A percentile compares a stretch with the other conserved stretches of the same genome.
Evolutionary conservation across 2,888 invertebrate species (phyloP).

Genomic region (Oligia strigilis): DNA sequence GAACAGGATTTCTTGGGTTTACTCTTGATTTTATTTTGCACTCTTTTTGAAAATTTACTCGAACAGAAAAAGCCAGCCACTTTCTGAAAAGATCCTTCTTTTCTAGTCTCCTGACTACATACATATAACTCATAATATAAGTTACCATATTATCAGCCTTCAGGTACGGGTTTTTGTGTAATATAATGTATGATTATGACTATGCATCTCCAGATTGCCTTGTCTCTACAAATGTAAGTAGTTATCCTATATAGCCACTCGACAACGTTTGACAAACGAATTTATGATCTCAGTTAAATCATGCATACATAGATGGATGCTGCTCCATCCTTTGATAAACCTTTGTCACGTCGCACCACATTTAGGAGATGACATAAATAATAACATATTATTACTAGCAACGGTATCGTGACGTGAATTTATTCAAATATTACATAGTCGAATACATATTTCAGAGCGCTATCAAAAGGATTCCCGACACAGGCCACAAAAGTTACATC

Average conservation of each 20-base stretch:
- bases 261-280: conserved; percentile 20
- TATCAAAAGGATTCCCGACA: conserved; percentile 18
- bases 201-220: neutral
- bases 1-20: neutral
- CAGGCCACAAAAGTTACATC: conserved; percentile 23
- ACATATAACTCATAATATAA: neutral
- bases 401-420: conserved; percentile 8
- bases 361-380: conserved; percentile 17
- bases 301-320: neutral
- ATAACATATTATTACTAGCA: conserved; percentile 22
- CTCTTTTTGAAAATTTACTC: neutral
- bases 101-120: neutral
- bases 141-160: too few species aligned
- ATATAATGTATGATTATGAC: neutral
- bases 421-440: conserved; percentile 3
- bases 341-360: conserved; percentile 1
- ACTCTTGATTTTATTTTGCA: neutral
- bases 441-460: conserved; percentile 22
- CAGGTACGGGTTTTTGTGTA: neutral
- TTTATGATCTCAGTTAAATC: conserved; percentile 9
- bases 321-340: conserved; percentile 12
- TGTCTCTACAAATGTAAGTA: neutral
- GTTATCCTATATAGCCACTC: neutral
- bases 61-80: neutral
- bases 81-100: neutral